These are phyloP conservation scores for Cheirogaleus medius DNA, from an alignment of 2,113 vertebrate genomes.

Conservation along the genomic window DNA sequence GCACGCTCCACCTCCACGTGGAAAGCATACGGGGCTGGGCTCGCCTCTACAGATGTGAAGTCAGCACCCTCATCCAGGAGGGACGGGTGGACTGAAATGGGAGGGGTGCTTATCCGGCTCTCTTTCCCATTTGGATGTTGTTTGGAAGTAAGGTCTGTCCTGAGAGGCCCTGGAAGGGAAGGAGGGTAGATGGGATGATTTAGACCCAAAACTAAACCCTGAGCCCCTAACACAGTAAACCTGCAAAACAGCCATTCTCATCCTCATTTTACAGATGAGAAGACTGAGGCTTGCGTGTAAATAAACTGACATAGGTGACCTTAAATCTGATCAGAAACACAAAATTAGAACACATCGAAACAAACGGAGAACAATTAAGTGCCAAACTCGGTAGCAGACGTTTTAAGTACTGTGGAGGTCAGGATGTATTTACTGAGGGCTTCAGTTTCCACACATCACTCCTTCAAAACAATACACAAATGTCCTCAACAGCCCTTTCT, in stretches of 20 bases:
- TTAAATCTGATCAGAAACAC: not conserved
- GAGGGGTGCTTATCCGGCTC: not conserved
- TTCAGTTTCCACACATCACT: conserved; percentile 30
- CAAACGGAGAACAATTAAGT: not conserved
- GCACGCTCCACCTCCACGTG: not conserved
- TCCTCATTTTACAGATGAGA: conserved; percentile 14
- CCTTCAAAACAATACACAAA: conserved; percentile 28
- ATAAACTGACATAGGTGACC: not conserved
- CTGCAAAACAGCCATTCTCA: not conserved
- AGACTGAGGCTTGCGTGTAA: not conserved
- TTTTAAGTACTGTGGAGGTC: not conserved
- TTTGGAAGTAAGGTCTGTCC: not conserved
- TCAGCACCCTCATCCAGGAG: not conserved
- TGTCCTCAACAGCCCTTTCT: not conserved
- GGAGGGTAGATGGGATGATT: not conserved
- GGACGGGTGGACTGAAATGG: not conserved
- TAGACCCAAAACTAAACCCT: not conserved
- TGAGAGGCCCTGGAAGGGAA: not conserved
- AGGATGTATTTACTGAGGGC: not conserved
- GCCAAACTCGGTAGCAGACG: not conserved
- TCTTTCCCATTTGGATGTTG: not conserved
- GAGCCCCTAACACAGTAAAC: not conserved
- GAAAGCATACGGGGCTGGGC: not conserved
- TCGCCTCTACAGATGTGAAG: not conserved
- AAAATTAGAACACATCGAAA: conserved; percentile 3